Evolutionary conservation across 30 jellyfish, hydroid and myxozoan genomes (phyloP), one percentile per base, ranked within the genome.

Genomic region (Catostylus mosaicus): DNA sequence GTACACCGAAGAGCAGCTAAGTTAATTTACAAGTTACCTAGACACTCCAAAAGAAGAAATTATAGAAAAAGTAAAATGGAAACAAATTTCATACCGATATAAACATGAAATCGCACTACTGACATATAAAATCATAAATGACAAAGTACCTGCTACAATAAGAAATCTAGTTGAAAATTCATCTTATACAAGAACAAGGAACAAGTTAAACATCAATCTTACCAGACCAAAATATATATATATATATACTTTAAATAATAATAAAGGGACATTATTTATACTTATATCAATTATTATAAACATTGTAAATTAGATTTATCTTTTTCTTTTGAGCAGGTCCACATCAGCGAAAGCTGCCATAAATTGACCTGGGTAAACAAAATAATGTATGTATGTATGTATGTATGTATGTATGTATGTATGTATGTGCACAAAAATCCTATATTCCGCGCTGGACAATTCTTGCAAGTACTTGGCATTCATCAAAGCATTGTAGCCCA

Each of bases 1-100:
- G 75, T 75, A 71, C 87, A 52, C 23, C 27, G 50, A 45, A 75
- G 87, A 52, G 76, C 74, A 10, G 84, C 84, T 37, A 24, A 29
- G 54, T 9, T 68, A 10, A 68, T 68, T 3, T 71, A 68, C 54
- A 73, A 73, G 52, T n/a, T 73, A 35, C 84, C 84, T n/a, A 73
- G 38, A 20, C 4, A 46, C 84, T 6, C 30, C 10, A 20, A 63
- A 35, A 4, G 73, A 40, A 14, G 30, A 73, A 9, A 37, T 73
- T 18, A 23, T 73, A 19, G 47, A 73, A n/a, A 22, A 24, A 7
- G 84, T 30, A 73, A 73, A 73, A 11, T 73, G 88, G 88, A 76
- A 57, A 57, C 56, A 78, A 1, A 52, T 76, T 52, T 65, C 31
- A 29, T 52, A 76, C 27, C 2, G 52, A 30, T 30, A 57, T 78